Evolutionary conservation across 2,888 invertebrate species (phyloP), one percentile per base, ranked within the genome.

Genomic region (Acronicta alni): DNA sequence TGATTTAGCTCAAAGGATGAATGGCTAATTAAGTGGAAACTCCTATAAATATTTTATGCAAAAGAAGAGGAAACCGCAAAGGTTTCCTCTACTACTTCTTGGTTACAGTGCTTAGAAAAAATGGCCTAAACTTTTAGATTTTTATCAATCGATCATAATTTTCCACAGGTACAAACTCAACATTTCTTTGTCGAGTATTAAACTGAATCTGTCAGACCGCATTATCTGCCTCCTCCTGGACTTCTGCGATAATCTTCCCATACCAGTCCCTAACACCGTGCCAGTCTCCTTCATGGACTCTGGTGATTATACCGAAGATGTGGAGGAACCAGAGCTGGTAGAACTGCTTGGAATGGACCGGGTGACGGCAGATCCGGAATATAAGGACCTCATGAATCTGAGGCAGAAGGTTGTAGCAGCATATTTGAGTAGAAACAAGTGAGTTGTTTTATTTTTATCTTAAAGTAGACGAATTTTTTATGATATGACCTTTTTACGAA

Each of bases 121-220:
- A n/a, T n/a, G n/a, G n/a, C n/a, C n/a, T n/a, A n/a, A n/a, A n/a
- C n/a, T n/a, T n/a, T n/a, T n/a, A n/a, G n/a, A n/a, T n/a, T n/a
- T n/a, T n/a, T n/a, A n/a, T n/a, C n/a, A n/a, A n/a, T n/a, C n/a
- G 23, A 23, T 23, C 1, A 7, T 9, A 26, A 26, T 18, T 51
- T 43, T 80, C 82, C 57, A 81, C 88, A 97, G 97, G 85, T 96
- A 97, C 81, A 97, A 97, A 90, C 93, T 97, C 47, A 97, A 97
- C 82, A 94, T 97, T 39, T 96, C 96, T 0, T 89, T 97, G 20
- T 96, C 96, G 18, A 96, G 96, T 65, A 81, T 97, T 41, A 97
- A 97, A 77, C 85, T 97, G 35, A 97, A 97, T 87, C 88, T 97
- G 35, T 97, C 97, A 0, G 97, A 97, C 82, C 95, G 96, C 48